Conservation (phyloP, 1,140 invertebrate species). For the Callitettix versicolor region DNA sequence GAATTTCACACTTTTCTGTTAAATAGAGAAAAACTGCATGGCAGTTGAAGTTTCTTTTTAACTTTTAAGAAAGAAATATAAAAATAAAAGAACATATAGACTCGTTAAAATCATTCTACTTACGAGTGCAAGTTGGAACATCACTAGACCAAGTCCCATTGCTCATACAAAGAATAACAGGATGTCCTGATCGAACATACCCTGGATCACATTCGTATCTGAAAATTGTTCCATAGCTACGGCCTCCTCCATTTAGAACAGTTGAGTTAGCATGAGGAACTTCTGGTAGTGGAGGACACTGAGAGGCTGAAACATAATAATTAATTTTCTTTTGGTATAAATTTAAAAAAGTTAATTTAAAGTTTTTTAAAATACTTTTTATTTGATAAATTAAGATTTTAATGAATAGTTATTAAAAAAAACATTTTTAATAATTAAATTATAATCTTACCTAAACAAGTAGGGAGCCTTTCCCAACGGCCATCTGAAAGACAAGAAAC, state of each 20-base stretch:
- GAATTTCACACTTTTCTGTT: too few species aligned
- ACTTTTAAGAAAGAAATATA: too few species aligned
- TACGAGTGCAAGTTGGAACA: slow-evolving; percentile 77
- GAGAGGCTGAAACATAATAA: slow-evolving; percentile 54
- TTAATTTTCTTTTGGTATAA: slow-evolving; percentile 1
- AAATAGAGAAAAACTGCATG: too few species aligned
- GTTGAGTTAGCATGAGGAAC: slow-evolving; percentile 79
- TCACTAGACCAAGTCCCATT: slow-evolving; percentile 93
- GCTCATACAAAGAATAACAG: slow-evolving; percentile 87
- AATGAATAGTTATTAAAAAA: slow-evolving; percentile 12
- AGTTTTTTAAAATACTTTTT: background rate
- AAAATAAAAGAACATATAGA: too few species aligned
- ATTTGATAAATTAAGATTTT: background rate
- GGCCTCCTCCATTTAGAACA: slow-evolving; percentile 82
- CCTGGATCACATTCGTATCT: slow-evolving; percentile 90
- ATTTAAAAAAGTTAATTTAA: slow-evolving; percentile 8
- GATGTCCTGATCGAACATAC: slow-evolving; percentile 76
- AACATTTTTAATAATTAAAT: background rate
- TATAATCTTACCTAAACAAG: slow-evolving; percentile 58
- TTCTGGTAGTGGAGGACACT: slow-evolving; percentile 81
- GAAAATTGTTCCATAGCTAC: slow-evolving; percentile 91
- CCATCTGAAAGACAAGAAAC: slow-evolving; percentile 82
- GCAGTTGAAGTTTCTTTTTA: too few species aligned
- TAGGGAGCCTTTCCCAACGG: slow-evolving; percentile 81
- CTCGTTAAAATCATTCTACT: too few species aligned